Percentiles rank a stretch among this genome's conserved stretches.
Evolutionary conservation across 2,113 vertebrate genomes (phyloP).

Genomic region (Chrysemys picta): DNA sequence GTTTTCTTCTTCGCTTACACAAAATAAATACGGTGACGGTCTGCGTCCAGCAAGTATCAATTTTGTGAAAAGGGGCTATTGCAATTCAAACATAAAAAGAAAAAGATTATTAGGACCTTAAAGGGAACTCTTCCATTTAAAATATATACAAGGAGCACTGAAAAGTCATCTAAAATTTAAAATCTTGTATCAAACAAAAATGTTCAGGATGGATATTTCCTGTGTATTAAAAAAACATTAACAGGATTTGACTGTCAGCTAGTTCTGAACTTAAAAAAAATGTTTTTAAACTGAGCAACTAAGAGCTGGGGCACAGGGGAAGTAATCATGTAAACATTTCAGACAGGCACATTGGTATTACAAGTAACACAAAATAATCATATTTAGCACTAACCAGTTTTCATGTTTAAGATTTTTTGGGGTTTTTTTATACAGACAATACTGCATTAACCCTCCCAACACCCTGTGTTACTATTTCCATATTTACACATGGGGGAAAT

Average conservation of each 20-base stretch:
- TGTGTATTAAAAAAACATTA: conserved; percentile 7
- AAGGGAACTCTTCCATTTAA: conserved; percentile 5
- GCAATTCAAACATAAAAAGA: not conserved
- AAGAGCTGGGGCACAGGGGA: conserved; percentile 24
- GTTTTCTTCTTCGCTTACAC: not conserved
- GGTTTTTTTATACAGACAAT: not conserved
- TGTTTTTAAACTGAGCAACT: conserved; percentile 37
- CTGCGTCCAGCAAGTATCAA: not conserved
- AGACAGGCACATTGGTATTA: not conserved
- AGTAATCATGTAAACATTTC: conserved; percentile 29
- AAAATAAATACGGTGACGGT: not conserved
- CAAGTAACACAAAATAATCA: not conserved
- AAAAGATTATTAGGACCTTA: not conserved
- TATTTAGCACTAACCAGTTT: conserved; percentile 19
- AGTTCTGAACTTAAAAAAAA: not conserved
- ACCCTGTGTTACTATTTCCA: conserved; percentile 29
- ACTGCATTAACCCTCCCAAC: conserved; percentile 25
- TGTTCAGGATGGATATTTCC: not conserved
- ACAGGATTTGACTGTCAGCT: conserved; percentile 42
- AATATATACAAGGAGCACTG: not conserved
- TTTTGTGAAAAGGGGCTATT: not conserved
- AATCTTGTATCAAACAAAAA: not conserved
- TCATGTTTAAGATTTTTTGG: conserved; percentile 37
- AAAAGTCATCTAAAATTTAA: conserved; percentile 39
- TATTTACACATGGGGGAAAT: conserved; percentile 46